These are phyloP conservation scores for Leucozona laternaria DNA, from an alignment of 2,888 invertebrate species.

Conservation along the genomic window DNA sequence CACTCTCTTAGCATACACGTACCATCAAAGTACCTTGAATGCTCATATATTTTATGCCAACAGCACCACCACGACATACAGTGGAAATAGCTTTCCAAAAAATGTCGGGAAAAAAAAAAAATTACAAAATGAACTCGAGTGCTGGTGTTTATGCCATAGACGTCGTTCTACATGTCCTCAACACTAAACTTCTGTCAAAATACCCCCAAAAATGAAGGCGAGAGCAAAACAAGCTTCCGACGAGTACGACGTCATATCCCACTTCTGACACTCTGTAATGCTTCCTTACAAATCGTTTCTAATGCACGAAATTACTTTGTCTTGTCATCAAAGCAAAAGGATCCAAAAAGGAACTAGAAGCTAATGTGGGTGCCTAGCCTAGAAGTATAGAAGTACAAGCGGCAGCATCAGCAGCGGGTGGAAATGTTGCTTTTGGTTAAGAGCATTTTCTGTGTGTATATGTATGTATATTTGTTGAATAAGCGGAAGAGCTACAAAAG, in stretches of 20 bases:
- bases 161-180: conserved; percentile 58
- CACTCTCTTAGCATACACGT: conserved; percentile 44
- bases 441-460: not conserved
- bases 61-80: conserved; percentile 33
- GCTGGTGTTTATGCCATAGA: conserved; percentile 58
- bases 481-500: conserved; percentile 45
- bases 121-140: conserved; percentile 50
- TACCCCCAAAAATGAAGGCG: conserved; percentile 45
- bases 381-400: not conserved
- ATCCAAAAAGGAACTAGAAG: not conserved
- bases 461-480: not conserved
- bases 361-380: not conserved
- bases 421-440: conserved; percentile 23
- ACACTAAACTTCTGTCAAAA: conserved; percentile 70
- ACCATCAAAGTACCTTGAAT: conserved; percentile 35
- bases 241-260: conserved; percentile 51
- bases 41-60: conserved; percentile 47
- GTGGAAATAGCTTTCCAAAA: conserved; percentile 23
- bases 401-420: not conserved
- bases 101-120: conserved; percentile 6
- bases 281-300: conserved; percentile 73
- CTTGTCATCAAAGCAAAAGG: conserved; percentile 63
- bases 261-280: conserved; percentile 65
- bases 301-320: conserved; percentile 72
- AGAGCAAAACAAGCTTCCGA: conserved; percentile 37